Percentiles rank a stretch among this genome's conserved stretches.
These are phyloP conservation scores for Nothocercus julius DNA, from an alignment of 2,113 vertebrate species.

Conservation along the genomic window DNA sequence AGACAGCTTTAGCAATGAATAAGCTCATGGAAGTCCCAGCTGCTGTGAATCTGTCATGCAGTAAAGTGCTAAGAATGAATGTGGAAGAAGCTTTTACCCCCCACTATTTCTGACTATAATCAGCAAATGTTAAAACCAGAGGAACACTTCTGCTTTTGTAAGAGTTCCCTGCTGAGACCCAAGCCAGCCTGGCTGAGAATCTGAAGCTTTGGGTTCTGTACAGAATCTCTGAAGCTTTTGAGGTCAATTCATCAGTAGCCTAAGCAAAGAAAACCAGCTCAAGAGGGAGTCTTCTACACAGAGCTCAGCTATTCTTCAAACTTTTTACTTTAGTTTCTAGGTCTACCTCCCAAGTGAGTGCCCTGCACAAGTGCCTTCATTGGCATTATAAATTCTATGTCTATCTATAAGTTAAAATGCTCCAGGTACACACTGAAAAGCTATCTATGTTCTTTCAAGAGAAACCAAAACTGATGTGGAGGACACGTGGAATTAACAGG, in stretches of 20 bases:
- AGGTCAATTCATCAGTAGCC: constrained; percentile 17
- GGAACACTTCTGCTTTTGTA: constrained; percentile 44
- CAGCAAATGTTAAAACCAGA: constrained; percentile 8
- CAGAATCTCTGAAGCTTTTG: constrained; percentile 26
- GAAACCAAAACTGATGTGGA: neutral
- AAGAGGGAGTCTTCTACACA: constrained; percentile 15
- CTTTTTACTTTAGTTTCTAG: neutral
- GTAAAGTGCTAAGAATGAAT: neutral
- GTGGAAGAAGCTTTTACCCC: neutral
- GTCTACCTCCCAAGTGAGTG: neutral
- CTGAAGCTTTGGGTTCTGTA: constrained; percentile 15
- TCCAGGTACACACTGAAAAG: neutral
- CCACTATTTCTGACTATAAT: neutral
- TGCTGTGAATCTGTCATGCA: neutral
- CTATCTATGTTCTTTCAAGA: neutral
- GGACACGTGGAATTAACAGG: neutral
- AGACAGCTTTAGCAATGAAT: neutral
- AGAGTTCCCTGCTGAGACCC: neutral
- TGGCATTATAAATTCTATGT: neutral
- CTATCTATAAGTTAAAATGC: neutral
- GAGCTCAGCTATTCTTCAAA: constrained; percentile 15
- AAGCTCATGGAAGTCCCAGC: neutral
- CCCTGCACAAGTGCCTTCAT: neutral
- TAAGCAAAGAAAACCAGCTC: constrained; percentile 12
- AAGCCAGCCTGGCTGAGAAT: constrained; percentile 14